Conservation (phyloP, 1,140 invertebrate genomes). For the Euglossa dilemma region DNA sequence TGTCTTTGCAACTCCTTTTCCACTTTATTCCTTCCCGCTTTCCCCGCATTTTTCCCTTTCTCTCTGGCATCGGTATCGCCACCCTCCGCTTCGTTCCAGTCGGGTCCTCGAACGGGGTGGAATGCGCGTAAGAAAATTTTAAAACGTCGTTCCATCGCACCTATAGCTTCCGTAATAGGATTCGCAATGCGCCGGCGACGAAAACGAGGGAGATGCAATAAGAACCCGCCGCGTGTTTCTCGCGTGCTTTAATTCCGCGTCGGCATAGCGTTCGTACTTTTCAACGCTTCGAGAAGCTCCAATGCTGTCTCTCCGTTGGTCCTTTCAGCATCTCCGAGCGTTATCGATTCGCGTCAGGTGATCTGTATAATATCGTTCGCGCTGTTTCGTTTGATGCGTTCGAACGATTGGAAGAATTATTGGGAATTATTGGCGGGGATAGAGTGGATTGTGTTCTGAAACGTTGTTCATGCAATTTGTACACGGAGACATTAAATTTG, state of each 20-base stretch:
- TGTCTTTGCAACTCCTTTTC: neutral
- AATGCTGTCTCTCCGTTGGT: too few relatives aligned
- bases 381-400: too few relatives aligned
- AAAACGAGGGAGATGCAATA: neutral
- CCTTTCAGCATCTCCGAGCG: too few relatives aligned
- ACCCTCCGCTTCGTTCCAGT: neutral
- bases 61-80: neutral
- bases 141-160: neutral
- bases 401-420: too few relatives aligned
- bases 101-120: neutral
- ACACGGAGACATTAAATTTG: too few relatives aligned
- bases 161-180: neutral
- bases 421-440: too few relatives aligned
- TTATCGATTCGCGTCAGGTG: too few relatives aligned
- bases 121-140: neutral
- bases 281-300: too few relatives aligned
- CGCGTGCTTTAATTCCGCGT: neutral
- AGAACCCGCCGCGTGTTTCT: neutral
- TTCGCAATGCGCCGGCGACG: neutral
- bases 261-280: too few relatives aligned
- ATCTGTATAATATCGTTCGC: too few relatives aligned
- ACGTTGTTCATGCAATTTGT: too few relatives aligned
- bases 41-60: neutral
- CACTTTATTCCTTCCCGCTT: neutral
- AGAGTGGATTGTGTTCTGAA: too few relatives aligned